phyloP scores from a whole-genome alignment of 1,140 invertebrate species.

The Diabrotica virgifera region DNA sequence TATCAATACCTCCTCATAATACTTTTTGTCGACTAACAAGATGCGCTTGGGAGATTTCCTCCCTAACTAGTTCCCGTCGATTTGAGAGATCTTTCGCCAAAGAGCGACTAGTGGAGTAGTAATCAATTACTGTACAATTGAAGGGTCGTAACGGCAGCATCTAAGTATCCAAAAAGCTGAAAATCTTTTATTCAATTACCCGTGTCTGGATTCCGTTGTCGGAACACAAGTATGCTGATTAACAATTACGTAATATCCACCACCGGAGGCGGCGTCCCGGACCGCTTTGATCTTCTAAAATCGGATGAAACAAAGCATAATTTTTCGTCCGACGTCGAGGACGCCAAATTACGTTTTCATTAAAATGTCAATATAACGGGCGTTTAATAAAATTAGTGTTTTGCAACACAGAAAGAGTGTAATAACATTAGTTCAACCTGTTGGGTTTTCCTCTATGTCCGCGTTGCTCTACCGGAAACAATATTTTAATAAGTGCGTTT shows the following conservation, averaged over 20 bases:
- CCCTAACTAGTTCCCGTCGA: not conserved
- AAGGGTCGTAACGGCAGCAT: not conserved
- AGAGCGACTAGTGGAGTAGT: not conserved
- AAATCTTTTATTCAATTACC: constrained; percentile 23
- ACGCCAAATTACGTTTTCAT: constrained; percentile 41
- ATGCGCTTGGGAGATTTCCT: not conserved
- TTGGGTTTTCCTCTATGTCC: constrained; percentile 27
- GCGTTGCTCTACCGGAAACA: no score
- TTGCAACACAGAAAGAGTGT: constrained; percentile 35
- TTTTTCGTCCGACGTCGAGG: constrained; percentile 32
- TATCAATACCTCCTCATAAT: not conserved
- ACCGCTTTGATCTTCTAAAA: constrained; percentile 36
- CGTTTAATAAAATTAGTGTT: constrained; percentile 42
- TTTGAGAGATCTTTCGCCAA: not conserved
- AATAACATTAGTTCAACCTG: constrained; percentile 39
- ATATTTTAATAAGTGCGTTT: no score
- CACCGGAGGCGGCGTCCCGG: constrained; percentile 4
- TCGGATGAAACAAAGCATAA: constrained; percentile 31
- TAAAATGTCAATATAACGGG: constrained; percentile 41
- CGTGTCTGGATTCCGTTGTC: constrained; percentile 18
- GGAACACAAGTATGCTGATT: constrained; percentile 28
- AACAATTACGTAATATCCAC: constrained; percentile 28
- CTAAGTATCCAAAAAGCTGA: constrained; percentile 16
- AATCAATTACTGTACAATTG: constrained; percentile 10
- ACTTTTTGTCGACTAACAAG: not conserved